Evolutionary conservation across 2,888 invertebrate genomes (phyloP), one percentile per base, ranked within the genome.

Genomic region (Hydrotaea cyrtoneurina): DNA sequence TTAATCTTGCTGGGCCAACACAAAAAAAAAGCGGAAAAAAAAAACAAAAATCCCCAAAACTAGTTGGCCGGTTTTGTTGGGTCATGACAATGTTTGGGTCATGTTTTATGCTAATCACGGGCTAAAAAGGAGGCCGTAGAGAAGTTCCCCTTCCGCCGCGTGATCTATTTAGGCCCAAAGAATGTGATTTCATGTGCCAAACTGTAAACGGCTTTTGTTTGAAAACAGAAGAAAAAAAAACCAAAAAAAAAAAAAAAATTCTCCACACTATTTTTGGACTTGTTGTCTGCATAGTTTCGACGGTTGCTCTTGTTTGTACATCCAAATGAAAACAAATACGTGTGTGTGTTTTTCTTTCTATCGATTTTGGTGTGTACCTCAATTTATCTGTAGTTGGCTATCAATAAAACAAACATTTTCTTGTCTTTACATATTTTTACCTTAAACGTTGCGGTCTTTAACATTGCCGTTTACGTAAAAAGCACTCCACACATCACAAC

Each of bases 381-480:
- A 78, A 43, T 69, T 62, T 83, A 26, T 69, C 69, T 69, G 39
- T 21, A 21, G 21, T 69, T 69, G 71, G 71, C 78, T 71, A 75
- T 78, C 80, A 69, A 69, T 69, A 69, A 69, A 69, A 83, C 66
- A 19, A 69, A 69, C 73, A 74, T 62, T 69, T 85, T 79, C 11
- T 77, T 74, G 82, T 77, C 77, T 85, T 26, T 26, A 74, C 76
- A 82, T 79, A 62, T 31, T 85, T 74, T 82, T 75, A 59, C 82
- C 85, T 82, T 82, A 82, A 85, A 73, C 57, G 55, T 55, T 62
- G 21, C 66, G 46, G 59, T 26, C 39, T 62, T 26, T 59, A 53
- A 69, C 69, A 69, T 69, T 69, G 69, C 39, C 43, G 31, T 15
- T 72, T 76, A 72, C 46, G 43, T 55, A 78, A 43, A 13, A 11